phyloP scores from a whole-genome alignment of 2,797 vertebrate genomes.

The Phoxinus dragarum region DNA sequence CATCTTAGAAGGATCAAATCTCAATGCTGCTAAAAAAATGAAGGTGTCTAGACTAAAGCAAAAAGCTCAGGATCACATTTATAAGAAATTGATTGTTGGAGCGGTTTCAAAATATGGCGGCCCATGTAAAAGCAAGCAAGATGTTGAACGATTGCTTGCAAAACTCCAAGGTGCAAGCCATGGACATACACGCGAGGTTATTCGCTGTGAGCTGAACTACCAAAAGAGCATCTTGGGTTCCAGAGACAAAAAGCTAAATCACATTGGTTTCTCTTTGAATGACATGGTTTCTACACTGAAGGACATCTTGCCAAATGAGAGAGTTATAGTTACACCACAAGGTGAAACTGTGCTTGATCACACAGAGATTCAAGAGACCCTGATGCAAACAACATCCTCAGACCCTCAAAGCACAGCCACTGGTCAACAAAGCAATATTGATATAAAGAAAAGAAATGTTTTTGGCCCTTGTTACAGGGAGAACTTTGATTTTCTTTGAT shows the following conservation, averaged over 20 bases:
- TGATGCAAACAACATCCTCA: neutral
- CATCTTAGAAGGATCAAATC: conserved; percentile 26
- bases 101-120: conserved; percentile 75
- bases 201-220: conserved; percentile 78
- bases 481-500: conserved; percentile 42
- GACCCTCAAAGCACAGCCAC: neutral
- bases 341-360: neutral
- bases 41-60: conserved; percentile 31
- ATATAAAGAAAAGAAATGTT: conserved; percentile 10
- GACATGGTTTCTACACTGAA: conserved; percentile 74
- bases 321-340: conserved; percentile 7
- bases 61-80: conserved; percentile 43
- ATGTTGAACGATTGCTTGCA: conserved; percentile 75
- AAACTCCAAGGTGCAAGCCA: conserved; percentile 68
- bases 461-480: conserved; percentile 45
- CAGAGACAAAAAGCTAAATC: conserved; percentile 62
- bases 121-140: conserved; percentile 75
- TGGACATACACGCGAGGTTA: conserved; percentile 69
- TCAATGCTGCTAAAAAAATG: neutral
- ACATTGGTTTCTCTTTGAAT: conserved; percentile 53
- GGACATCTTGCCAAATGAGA: conserved; percentile 71
- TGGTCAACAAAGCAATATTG: conserved; percentile 13
- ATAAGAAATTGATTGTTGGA: conserved; percentile 67
- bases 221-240: conserved; percentile 75
- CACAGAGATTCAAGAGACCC: neutral